Percentiles rank a stretch among this genome's conserved stretches.
These are phyloP conservation scores for Ceratosolen solmsi DNA, from an alignment of 1,140 invertebrate species.

Conservation along the genomic window DNA sequence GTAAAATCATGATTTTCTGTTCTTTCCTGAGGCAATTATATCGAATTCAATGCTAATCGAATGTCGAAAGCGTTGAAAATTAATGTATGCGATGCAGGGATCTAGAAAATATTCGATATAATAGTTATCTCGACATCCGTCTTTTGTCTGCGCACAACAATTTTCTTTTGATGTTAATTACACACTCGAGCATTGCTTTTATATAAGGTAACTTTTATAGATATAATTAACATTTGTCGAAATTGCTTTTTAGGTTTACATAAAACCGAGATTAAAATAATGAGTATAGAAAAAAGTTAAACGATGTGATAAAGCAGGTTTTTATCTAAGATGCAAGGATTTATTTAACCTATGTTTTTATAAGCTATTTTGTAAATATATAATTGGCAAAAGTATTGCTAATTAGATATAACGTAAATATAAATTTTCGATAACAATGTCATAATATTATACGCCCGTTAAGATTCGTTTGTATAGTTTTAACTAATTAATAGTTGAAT, in stretches of 20 bases:
- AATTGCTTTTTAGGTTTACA: background rate
- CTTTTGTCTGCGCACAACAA: conserved; percentile 20
- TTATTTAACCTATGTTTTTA: background rate
- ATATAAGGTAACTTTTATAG: conserved; percentile 12
- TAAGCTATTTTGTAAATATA: conserved; percentile 20
- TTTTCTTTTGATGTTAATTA: conserved; percentile 21
- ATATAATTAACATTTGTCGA: background rate
- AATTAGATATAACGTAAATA: background rate
- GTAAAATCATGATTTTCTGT: conserved; percentile 28
- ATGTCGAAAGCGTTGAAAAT: background rate
- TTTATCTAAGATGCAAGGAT: conserved; percentile 13
- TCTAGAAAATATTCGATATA: background rate
- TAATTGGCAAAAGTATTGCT: conserved; percentile 16
- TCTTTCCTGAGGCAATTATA: background rate
- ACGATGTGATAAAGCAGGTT: conserved; percentile 15
- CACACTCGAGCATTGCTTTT: conserved; percentile 14
- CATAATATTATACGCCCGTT: background rate
- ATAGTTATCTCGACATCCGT: background rate
- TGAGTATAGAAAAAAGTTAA: background rate
- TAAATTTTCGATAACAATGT: background rate
- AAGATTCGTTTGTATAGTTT: conserved; percentile 40
- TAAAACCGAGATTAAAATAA: conserved; percentile 16
- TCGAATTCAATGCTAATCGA: conserved; percentile 4
- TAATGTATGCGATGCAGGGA: background rate
- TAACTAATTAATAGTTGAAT: conserved; percentile 36